Evolutionary conservation across 2,888 invertebrate genomes (phyloP).

Genomic region (Heliconius erato): DNA sequence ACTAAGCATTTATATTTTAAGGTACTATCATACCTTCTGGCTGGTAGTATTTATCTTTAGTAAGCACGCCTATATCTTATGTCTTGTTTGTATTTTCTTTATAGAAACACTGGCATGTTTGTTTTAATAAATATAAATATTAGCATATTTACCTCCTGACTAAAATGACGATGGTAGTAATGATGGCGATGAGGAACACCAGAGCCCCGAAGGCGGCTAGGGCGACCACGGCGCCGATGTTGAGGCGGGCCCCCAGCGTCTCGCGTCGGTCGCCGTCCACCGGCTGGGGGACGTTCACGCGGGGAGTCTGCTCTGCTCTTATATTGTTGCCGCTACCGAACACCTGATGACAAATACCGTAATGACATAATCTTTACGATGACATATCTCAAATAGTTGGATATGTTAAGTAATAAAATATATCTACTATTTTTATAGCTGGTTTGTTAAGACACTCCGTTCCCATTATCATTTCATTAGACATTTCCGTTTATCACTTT

Average conservation of each 20-base stretch:
- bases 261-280: slow-evolving; percentile 87
- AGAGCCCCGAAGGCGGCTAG: slow-evolving; percentile 96
- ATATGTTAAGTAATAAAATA: too few species aligned
- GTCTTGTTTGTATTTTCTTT: slow-evolving; percentile 4
- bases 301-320: slow-evolving; percentile 88
- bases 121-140: not conserved
- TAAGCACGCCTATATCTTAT: not conserved
- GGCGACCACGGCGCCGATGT: slow-evolving; percentile 94
- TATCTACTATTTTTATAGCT: too few species aligned
- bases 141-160: slow-evolving; percentile 89
- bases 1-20: slow-evolving; percentile 67
- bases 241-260: slow-evolving; percentile 89
- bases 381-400: too few species aligned
- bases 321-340: slow-evolving; percentile 84
- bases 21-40: slow-evolving; percentile 59
- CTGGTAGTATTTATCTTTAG: slow-evolving; percentile 18
- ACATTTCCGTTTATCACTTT: too few species aligned
- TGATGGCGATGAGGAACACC: slow-evolving; percentile 94
- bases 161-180: slow-evolving; percentile 94
- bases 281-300: slow-evolving; percentile 88
- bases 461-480: too few species aligned
- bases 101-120: not conserved
- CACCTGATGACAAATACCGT: slow-evolving; percentile 64
- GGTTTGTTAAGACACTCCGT: too few species aligned
- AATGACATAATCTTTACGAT: not conserved